Conservation (phyloP, 2,888 invertebrate genomes). For the Eupithecia vulgata region DNA sequence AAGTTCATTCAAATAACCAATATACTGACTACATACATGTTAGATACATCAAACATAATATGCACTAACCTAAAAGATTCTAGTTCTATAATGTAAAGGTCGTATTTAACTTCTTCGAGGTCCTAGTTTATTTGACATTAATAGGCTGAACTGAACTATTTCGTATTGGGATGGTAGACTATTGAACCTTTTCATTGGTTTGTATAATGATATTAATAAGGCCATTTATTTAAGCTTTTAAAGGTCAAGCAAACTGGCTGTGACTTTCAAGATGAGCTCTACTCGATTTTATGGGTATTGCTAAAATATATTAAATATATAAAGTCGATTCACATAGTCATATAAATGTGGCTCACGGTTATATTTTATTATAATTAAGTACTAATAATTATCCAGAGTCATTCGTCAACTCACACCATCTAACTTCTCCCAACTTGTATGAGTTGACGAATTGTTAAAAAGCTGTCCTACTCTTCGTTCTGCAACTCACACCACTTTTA, state of each 20-base stretch:
- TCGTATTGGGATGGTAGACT: constrained; percentile 48
- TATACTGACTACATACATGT: too few species aligned
- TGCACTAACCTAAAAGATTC: too few species aligned
- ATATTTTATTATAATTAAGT: not conserved
- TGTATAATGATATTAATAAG: constrained; percentile 68
- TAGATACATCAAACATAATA: too few species aligned
- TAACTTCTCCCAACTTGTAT: too few species aligned
- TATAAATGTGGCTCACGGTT: not conserved
- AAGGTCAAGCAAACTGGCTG: constrained; percentile 74
- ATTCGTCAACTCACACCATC: too few species aligned
- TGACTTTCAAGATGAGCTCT: constrained; percentile 64
- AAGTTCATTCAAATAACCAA: too few species aligned
- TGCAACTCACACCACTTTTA: too few species aligned
- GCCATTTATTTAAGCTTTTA: constrained; percentile 63
- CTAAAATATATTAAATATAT: not conserved
- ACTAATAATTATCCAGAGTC: too few species aligned
- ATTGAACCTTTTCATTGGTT: constrained; percentile 54
- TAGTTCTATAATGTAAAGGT: too few species aligned
- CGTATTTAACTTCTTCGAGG: not conserved
- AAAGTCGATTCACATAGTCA: constrained; percentile 1
- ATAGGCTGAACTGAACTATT: constrained; percentile 13
- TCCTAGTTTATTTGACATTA: not conserved
- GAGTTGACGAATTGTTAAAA: too few species aligned
- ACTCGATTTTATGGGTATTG: constrained; percentile 62
- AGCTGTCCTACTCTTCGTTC: too few species aligned